These are phyloP conservation scores for Ctenoplectra terminalis DNA, from an alignment of 1,140 invertebrate species.

Conservation along the genomic window DNA sequence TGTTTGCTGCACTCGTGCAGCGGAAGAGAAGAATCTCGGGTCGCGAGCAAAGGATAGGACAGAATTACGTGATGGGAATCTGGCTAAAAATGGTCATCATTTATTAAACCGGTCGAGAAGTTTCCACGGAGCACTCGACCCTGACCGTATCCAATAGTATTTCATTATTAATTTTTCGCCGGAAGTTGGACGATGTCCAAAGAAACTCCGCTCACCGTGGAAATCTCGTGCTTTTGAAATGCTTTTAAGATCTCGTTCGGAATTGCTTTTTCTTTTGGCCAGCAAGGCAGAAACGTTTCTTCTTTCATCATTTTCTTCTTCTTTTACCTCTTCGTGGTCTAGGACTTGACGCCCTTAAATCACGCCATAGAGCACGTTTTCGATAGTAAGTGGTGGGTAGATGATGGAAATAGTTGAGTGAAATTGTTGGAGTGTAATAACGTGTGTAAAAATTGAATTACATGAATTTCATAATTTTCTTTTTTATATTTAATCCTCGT, in stretches of 20 bases:
- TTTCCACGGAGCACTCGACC: neutral
- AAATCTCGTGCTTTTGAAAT: constrained; percentile 21
- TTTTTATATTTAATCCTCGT: too few relatives aligned
- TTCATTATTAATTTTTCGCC: constrained; percentile 42
- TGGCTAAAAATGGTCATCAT: constrained; percentile 18
- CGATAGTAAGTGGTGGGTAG: neutral
- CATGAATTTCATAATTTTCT: too few relatives aligned
- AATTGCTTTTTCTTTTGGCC: constrained; percentile 14
- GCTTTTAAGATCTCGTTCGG: constrained; percentile 16
- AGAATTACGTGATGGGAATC: neutral
- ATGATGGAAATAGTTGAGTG: neutral
- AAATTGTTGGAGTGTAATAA: neutral
- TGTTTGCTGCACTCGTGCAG: neutral
- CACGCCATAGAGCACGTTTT: neutral
- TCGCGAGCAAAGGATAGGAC: too few relatives aligned
- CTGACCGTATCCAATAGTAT: constrained; percentile 20
- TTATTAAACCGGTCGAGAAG: constrained; percentile 27
- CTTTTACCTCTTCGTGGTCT: neutral
- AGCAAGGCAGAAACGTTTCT: neutral
- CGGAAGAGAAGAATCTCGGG: neutral
- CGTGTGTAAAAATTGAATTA: too few relatives aligned
- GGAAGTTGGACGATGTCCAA: neutral
- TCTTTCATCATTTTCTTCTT: neutral
- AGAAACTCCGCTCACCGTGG: neutral
- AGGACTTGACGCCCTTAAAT: neutral